Evolutionary conservation across 2,888 invertebrate genomes (phyloP).

Genomic region (Himalopsyche anomala): DNA sequence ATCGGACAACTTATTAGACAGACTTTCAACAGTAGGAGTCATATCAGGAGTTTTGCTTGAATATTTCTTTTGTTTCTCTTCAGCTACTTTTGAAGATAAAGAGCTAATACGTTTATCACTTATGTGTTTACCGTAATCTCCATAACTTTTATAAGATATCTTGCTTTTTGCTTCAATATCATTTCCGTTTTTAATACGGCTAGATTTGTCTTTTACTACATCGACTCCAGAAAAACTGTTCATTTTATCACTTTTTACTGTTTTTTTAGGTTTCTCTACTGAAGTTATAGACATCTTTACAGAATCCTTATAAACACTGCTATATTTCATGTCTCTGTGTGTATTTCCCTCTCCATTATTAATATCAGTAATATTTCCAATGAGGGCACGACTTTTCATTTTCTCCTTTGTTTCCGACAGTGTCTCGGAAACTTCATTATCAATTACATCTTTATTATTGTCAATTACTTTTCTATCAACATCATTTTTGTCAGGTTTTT

Average conservation of each 20-base stretch:
- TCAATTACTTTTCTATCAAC: not conserved
- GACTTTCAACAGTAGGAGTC: slow-evolving; percentile 12
- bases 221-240: not conserved
- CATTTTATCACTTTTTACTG: not conserved
- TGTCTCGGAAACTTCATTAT: not conserved
- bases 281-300: not conserved
- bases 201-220: not conserved
- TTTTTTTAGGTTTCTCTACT: not conserved
- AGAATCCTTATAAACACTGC: not conserved
- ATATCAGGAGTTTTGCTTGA: not conserved
- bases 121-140: slow-evolving; percentile 1
- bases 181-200: not conserved
- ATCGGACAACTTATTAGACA: slow-evolving; percentile 45
- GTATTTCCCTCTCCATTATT: not conserved
- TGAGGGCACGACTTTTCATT: not conserved
- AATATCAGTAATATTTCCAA: slow-evolving; percentile 11
- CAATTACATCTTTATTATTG: not conserved
- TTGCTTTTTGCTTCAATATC: slow-evolving; percentile 9
- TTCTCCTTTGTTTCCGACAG: not conserved
- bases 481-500: not conserved
- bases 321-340: not conserved
- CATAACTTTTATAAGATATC: slow-evolving; percentile 9
- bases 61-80: slow-evolving; percentile 18
- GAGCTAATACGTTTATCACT: not conserved
- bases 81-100: not conserved